Percentiles rank a stretch among this genome's conserved stretches.
phyloP scores from a whole-genome alignment of 1,140 invertebrate genomes.

The Drosophila neocordata region DNA sequence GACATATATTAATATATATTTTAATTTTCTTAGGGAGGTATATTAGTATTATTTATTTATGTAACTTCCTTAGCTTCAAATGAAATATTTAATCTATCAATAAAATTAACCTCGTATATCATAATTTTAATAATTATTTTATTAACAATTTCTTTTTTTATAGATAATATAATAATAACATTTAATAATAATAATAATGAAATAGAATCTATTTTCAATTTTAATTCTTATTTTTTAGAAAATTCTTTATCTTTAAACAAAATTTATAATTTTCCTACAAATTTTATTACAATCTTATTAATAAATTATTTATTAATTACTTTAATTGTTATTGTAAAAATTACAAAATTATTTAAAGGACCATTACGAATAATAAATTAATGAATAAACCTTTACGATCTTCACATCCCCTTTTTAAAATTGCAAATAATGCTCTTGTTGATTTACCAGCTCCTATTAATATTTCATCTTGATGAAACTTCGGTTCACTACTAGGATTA shows the following conservation, averaged over 20 bases:
- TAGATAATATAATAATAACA: slow-evolving; percentile 32
- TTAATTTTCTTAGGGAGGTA: slow-evolving; percentile 49
- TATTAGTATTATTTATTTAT: slow-evolving; percentile 49
- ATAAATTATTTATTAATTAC: slow-evolving; percentile 83
- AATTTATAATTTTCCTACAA: slow-evolving; percentile 83
- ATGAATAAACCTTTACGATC: slow-evolving; percentile 82
- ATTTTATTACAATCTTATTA: slow-evolving; percentile 83
- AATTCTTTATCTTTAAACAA: slow-evolving; percentile 82
- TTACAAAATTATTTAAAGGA: slow-evolving; percentile 81
- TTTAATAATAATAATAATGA: slow-evolving; percentile 44
- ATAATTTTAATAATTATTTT: slow-evolving; percentile 10
- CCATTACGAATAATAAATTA: slow-evolving; percentile 83
- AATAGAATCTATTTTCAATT: slow-evolving; percentile 42
- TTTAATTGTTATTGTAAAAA: slow-evolving; percentile 72
- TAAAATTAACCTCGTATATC: slow-evolving; percentile 52
- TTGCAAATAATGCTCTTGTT: slow-evolving; percentile 84
- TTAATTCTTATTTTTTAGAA: slow-evolving; percentile 58
- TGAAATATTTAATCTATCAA: slow-evolving; percentile 83
- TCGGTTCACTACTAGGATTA: slow-evolving; percentile 84
- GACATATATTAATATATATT: slow-evolving; percentile 52
- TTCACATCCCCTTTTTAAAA: slow-evolving; percentile 44
- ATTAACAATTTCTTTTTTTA: slow-evolving; percentile 21
- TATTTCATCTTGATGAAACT: slow-evolving; percentile 83
- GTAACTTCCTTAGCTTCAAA: slow-evolving; percentile 84
- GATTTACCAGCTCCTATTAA: slow-evolving; percentile 84